phyloP scores from a whole-genome alignment of 1,140 invertebrate genomes.

The Brachionus paranguensis region DNA sequence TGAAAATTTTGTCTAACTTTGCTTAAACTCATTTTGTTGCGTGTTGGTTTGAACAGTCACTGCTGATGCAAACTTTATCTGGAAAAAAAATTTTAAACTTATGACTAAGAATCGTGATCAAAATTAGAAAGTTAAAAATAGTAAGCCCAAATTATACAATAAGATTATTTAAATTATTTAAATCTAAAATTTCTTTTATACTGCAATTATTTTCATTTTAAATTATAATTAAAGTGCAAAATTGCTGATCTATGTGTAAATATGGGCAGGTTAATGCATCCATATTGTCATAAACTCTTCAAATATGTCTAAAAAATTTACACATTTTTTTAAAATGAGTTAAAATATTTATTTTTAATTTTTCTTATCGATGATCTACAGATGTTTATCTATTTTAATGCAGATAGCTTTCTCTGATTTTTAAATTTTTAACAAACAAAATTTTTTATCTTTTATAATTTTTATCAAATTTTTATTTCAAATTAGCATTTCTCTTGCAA shows the following conservation, averaged over 20 bases:
- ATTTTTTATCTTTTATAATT: no score
- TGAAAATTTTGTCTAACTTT: conserved; percentile 35
- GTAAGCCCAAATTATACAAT: background rate
- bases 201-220: background rate
- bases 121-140: background rate
- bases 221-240: background rate
- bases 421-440: no score
- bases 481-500: no score
- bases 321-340: no score
- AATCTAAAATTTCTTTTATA: background rate
- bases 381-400: no score
- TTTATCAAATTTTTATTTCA: no score
- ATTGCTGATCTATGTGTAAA: background rate
- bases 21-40: conserved; percentile 4
- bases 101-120: background rate
- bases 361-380: no score
- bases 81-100: background rate
- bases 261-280: background rate
- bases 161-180: background rate
- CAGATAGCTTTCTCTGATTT: no score
- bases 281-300: no score
- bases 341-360: no score
- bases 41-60: conserved; percentile 38
- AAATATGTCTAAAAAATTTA: no score
- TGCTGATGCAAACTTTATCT: conserved; percentile 40